Conservation (phyloP, 2,797 vertebrate genomes). For the Pelochelys cantorii region DNA sequence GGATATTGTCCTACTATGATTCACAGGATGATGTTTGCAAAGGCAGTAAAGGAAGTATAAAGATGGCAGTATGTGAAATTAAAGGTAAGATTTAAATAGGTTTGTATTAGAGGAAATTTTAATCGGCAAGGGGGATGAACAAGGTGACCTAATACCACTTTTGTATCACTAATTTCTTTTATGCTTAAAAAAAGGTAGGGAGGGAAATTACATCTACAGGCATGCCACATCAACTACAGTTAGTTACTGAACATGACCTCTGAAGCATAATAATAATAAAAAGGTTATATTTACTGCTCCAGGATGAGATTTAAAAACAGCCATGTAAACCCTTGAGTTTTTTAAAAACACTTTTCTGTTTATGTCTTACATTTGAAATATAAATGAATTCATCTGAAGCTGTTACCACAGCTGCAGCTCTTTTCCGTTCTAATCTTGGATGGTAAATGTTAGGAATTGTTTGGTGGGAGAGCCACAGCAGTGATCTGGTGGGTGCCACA, state of each 20-base stretch:
- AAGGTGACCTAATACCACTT: background rate
- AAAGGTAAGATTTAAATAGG: conserved; percentile 86
- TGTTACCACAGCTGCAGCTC: background rate
- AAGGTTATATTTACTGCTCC: background rate
- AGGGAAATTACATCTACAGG: background rate
- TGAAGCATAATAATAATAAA: background rate
- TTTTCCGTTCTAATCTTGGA: background rate
- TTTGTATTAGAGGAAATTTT: conserved; percentile 29
- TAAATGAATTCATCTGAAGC: background rate
- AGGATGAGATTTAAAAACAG: background rate
- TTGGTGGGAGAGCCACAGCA: conserved; percentile 4
- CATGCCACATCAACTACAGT: background rate
- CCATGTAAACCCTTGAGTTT: background rate
- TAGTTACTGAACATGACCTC: background rate
- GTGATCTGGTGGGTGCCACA: background rate
- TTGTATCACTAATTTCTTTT: background rate
- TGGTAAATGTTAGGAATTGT: background rate
- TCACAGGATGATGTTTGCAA: conserved; percentile 96
- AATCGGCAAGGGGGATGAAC: background rate
- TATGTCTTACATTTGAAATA: background rate
- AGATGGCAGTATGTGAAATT: conserved; percentile 98
- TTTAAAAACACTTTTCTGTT: background rate
- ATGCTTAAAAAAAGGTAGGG: background rate
- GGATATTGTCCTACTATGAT: conserved; percentile 97
- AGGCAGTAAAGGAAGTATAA: conserved; percentile 98